Base-by-base conservation (phyloP, 2,113 vertebrate genomes). In the Reinhardtius hippoglossoides region DNA sequence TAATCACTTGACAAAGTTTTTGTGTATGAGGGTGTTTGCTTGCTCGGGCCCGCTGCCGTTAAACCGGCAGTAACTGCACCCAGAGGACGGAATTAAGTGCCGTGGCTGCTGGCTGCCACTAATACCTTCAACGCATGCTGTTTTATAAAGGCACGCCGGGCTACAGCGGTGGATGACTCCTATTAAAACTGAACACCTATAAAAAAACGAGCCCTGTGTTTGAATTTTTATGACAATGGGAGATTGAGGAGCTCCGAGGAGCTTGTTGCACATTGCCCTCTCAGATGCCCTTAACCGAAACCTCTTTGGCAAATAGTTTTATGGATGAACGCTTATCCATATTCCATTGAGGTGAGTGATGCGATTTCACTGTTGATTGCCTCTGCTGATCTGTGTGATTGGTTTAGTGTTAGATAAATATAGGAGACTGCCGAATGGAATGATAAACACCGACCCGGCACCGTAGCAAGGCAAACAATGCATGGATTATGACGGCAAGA, bases 341-440 rank as follows among this genome's bases (percentile, higher is more conserved):
- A 90, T 92, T 92, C 87, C 89, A 57, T 72, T 9, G 83, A 90
- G 89, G 83, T 84, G 85, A 87, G 76, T 71, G 80, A 88, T 88
- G 85, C 61, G 90, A 92, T 94, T 93, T 93, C 90, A 93, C 88
- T 67, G 87, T 87, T 91, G 92, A 94, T 94, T 94, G 88, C 91
- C 89, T 90, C 88, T 68, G 87, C 81, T 89, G 87, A 91, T 93
- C 82, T 67, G 60, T 74, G 65, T 64, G 87, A 92, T 91, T 93
- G 88, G 85, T 90, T 93, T 84, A 83, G 86, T 74, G 84, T 82
- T 90, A 59, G 81, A 87, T 91, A 92, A 94, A 94, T 88, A 94
- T 67, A 71, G 59, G 56, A 71, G 79, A 59, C 71, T 21, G 59
- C 61, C 70, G 88, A 88, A 92, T 89, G 80, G 88, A 88, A 92